Evolutionary conservation across 37 sponge, comb jelly and placozoan species (phyloP).

Genomic region (Oopsacas minuta): DNA sequence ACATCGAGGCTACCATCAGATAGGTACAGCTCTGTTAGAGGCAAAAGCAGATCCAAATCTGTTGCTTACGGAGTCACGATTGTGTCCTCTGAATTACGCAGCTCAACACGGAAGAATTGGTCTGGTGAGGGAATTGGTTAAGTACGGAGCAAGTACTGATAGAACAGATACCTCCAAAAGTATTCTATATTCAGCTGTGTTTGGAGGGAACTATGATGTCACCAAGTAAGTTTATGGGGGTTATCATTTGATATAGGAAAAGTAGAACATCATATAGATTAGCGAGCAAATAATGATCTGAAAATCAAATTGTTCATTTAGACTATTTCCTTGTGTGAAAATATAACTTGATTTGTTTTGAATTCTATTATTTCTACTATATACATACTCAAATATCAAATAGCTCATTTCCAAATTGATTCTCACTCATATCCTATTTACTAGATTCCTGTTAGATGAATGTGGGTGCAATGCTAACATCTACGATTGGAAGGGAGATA

Average conservation of each 20-base stretch:
- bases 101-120: neutral
- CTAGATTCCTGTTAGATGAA: slow-evolving; percentile 8
- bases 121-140: neutral
- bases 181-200: slow-evolving; percentile 11
- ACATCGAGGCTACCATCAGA: neutral
- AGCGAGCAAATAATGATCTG: too few relatives aligned
- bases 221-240: neutral
- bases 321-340: too few relatives aligned
- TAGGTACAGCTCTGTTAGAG: neutral
- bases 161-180: neutral
- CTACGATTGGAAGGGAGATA: neutral
- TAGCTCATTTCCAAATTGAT: too few relatives aligned
- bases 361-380: too few relatives aligned
- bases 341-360: too few relatives aligned
- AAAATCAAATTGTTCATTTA: too few relatives aligned
- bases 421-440: too few relatives aligned
- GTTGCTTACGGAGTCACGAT: neutral
- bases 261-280: too few relatives aligned
- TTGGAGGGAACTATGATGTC: neutral
- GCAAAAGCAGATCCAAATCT: neutral
- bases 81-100: slow-evolving; percentile 4
- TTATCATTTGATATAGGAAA: too few relatives aligned
- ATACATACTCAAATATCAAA: too few relatives aligned
- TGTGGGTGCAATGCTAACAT: neutral
- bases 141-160: neutral